Conservation (phyloP, 2,113 vertebrate species). For the Nycticryphes semicollaris region DNA sequence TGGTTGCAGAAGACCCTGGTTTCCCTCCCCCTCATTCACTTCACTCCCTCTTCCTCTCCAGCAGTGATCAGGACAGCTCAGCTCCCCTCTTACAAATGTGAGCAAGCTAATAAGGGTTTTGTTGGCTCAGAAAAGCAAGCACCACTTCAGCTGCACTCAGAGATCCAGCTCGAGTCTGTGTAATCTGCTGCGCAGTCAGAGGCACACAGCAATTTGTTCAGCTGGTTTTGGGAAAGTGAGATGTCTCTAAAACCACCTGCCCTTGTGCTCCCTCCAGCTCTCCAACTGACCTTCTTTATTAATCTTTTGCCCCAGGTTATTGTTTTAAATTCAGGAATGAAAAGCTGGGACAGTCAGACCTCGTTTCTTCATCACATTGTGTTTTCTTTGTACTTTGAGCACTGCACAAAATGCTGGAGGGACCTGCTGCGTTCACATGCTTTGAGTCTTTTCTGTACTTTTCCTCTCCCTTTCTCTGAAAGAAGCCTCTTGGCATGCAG, state of each 20-base stretch:
- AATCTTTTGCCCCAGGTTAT: conserved; percentile 13
- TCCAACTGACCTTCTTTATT: neutral
- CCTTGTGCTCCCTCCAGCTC: neutral
- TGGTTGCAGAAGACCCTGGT: fast-evolving
- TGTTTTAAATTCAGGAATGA: conserved; percentile 48
- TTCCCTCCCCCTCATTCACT: neutral
- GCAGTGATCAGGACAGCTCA: fast-evolving
- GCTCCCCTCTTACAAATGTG: neutral
- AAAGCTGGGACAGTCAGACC: neutral
- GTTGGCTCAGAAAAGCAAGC: neutral
- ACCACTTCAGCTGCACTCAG: fast-evolving
- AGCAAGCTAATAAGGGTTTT: neutral
- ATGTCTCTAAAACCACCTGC: neutral
- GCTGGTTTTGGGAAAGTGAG: neutral
- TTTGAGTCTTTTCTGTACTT: neutral
- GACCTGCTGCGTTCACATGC: neutral
- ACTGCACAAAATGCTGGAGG: neutral
- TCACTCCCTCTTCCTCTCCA: fast-evolving
- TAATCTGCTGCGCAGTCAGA: neutral
- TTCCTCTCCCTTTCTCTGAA: neutral
- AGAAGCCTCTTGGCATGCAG: neutral
- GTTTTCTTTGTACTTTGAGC: conserved; percentile 24
- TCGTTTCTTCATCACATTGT: conserved; percentile 4
- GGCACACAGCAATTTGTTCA: neutral
- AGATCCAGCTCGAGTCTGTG: neutral